Percentiles rank a stretch among this genome's conserved stretches.
Evolutionary conservation across 2,888 invertebrate genomes (phyloP).

Genomic region (Oxystoma pomonae): DNA sequence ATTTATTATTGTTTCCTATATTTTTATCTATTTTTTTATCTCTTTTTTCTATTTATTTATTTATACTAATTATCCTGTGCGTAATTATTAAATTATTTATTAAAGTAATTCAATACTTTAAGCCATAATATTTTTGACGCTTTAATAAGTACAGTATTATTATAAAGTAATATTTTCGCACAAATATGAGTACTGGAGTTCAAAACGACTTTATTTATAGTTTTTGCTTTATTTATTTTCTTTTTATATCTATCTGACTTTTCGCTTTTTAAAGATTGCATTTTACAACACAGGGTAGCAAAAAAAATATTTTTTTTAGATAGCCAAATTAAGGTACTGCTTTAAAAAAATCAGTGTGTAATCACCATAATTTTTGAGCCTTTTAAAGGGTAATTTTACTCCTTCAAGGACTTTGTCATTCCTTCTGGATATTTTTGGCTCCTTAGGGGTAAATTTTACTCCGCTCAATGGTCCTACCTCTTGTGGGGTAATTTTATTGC

Average conservation of each 20-base stretch:
- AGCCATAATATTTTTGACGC: not conserved
- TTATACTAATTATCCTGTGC: constrained; percentile 13
- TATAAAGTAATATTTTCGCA: not conserved
- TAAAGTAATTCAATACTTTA: not conserved
- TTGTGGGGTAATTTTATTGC: no score
- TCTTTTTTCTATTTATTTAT: constrained; percentile 5
- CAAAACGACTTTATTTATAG: not conserved
- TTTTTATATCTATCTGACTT: no score
- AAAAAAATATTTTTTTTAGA: not conserved
- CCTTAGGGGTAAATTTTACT: no score
- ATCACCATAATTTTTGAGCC: not conserved
- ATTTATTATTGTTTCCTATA: not conserved
- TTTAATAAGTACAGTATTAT: not conserved
- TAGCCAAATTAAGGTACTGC: not conserved
- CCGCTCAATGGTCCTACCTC: no score
- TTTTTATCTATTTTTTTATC: constrained; percentile 3
- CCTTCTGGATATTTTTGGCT: no score
- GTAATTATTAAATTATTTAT: not conserved
- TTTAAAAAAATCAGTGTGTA: not conserved
- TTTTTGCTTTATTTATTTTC: no score
- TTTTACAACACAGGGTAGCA: not conserved
- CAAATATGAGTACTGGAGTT: not conserved
- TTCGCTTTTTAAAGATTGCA: not conserved
- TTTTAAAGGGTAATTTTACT: not conserved
- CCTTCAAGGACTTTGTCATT: not conserved